Base-by-base conservation (phyloP, 2,888 invertebrate species). In the Xestoiulus laeticollis region DNA sequence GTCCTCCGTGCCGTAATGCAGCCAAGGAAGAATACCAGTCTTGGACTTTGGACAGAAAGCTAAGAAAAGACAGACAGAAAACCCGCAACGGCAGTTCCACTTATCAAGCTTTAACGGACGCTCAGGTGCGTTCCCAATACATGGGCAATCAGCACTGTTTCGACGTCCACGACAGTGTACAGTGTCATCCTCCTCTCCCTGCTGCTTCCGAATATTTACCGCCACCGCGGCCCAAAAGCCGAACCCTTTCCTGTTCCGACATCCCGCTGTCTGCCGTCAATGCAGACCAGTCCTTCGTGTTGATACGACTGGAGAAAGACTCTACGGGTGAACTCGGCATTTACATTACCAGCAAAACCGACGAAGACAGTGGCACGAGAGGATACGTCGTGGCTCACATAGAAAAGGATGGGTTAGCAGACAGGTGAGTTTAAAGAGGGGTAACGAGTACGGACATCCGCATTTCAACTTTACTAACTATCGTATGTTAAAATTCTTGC, bases 241-340 rank as follows among this genome's bases (percentile, higher is more conserved):
- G 43, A 8, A 88, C 88, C 1, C 85, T 38, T 1, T 88, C 88
- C 19, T 87, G 86, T 32, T 53, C 85, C 12, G 87, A 88, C n/a
- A 78, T 88, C 43, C 59, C 48, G 6, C 12, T 43, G n/a, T n/a
- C 68, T 14, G 43, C 88, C 6, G 88, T 68, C 19, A 22, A 26
- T 10, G 83, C 83, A 12, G 83, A 86, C 33, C 32, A 82, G 19
- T 32, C 43, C n/a, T 83, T 88, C 48, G 44, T 88, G 32, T 30
- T 91, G 88, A 94, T 96, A 87, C 94, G 95, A 90, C 92, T 96
- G 89, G 93, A 94, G 88, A 95, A 95, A 91, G 93, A 94, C 53
- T 94, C 94, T 90, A 92, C 94, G 91, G 95, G 94, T 90, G 90
- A 90, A 85, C 93, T 96, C 59, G 96, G 96, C 2, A 94, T 96